phyloP scores from a whole-genome alignment of 2,797 vertebrate genomes.

The Rhinoraja longicauda region DNA sequence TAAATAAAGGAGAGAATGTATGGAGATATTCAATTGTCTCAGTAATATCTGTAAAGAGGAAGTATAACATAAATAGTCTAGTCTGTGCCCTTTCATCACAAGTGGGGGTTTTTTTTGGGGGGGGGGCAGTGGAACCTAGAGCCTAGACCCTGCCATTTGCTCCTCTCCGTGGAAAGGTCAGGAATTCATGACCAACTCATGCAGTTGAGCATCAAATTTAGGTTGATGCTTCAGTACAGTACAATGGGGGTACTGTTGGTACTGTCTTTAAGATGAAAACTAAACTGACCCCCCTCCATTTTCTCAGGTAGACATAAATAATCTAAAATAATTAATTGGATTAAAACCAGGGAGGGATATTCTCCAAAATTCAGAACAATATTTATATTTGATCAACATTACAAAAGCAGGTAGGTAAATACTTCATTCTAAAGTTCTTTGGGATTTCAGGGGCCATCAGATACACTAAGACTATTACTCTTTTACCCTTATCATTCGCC shows the following conservation, averaged over 20 bases:
- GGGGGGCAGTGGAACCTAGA: background rate
- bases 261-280: background rate
- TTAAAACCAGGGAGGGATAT: background rate
- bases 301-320: background rate
- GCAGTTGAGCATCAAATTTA: background rate
- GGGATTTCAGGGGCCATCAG: too few relatives aligned
- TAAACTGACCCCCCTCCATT: background rate
- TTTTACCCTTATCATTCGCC: too few relatives aligned
- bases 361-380: background rate
- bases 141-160: background rate
- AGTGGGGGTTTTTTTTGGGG: background rate
- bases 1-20: too few relatives aligned
- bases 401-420: background rate
- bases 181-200: background rate
- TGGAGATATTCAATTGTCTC: too few relatives aligned
- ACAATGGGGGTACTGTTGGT: background rate
- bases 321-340: background rate
- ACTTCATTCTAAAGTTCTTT: too few relatives aligned
- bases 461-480: too few relatives aligned
- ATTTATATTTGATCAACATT: background rate
- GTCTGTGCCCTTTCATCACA: background rate
- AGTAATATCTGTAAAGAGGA: too few relatives aligned
- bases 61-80: too few relatives aligned
- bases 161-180: background rate
- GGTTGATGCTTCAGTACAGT: background rate